Percentiles rank a stretch among this genome's conserved stretches.
These are phyloP conservation scores for Calliopum simillimum DNA, from an alignment of 2,888 invertebrate genomes.

Conservation along the genomic window DNA sequence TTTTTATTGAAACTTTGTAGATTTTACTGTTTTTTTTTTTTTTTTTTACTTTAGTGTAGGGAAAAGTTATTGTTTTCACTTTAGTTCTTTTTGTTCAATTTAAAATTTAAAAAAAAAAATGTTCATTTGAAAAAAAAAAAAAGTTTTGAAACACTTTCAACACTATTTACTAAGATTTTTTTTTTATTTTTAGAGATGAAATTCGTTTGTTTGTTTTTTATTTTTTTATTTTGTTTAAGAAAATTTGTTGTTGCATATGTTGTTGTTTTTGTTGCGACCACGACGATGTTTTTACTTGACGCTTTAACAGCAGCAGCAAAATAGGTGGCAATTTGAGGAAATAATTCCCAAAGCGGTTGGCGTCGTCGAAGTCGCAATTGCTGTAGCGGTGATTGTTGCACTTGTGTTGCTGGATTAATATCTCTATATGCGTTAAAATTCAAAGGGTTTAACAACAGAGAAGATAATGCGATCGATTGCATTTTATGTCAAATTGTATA, in stretches of 20 bases:
- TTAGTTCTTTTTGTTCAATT: conserved; percentile 29
- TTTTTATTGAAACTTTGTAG: conserved; percentile 10
- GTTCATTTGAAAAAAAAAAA: conserved; percentile 9
- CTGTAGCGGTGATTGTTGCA: conserved; percentile 33
- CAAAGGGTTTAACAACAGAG: conserved; percentile 41
- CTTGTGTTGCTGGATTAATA: conserved; percentile 43
- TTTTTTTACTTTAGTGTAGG: conserved; percentile 19
- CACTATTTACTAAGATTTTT: conserved; percentile 29
- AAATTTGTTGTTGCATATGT: conserved; percentile 17
- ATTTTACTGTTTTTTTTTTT: too few relatives aligned
- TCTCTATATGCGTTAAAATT: conserved; percentile 45
- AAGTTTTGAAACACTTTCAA: conserved; percentile 25
- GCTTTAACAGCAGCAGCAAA: conserved; percentile 30
- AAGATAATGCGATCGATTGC: conserved; percentile 56
- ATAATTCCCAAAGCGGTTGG: conserved; percentile 44
- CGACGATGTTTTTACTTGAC: conserved; percentile 36
- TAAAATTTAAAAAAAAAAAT: conserved; percentile 9
- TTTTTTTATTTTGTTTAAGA: conserved; percentile 23
- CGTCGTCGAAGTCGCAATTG: conserved; percentile 42
- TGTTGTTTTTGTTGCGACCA: conserved; percentile 37
- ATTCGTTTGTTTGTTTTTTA: conserved; percentile 26
- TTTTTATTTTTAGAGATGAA: conserved; percentile 13
- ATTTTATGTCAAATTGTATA: conserved; percentile 56
- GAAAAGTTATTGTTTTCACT: conserved; percentile 11
- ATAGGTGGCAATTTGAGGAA: conserved; percentile 38